These are phyloP conservation scores for Cyanocitta stelleri DNA, from an alignment of 2,113 vertebrate species.

Conservation along the genomic window DNA sequence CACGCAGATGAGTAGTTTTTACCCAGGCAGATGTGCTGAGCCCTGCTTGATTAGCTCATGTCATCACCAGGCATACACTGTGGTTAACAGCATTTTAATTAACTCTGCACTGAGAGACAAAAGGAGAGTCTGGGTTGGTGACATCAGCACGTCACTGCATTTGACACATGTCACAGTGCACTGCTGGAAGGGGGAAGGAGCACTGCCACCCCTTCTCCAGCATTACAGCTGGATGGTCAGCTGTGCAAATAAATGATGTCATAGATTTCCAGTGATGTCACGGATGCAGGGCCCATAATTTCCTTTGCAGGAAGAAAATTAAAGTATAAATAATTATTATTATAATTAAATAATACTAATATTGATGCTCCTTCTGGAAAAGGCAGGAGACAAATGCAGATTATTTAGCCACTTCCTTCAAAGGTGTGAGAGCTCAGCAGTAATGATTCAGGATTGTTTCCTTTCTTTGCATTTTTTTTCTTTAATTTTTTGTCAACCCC, in stretches of 20 bases:
- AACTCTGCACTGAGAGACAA: neutral
- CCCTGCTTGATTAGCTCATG: neutral
- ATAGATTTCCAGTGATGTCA: neutral
- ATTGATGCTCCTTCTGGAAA: neutral
- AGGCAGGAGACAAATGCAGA: neutral
- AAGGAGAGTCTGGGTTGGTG: neutral
- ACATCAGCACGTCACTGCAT: neutral
- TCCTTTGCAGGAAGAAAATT: neutral
- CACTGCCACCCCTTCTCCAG: neutral
- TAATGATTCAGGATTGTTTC: neutral
- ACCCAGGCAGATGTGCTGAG: neutral
- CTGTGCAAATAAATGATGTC: neutral
- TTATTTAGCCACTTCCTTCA: neutral
- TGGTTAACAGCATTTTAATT: neutral
- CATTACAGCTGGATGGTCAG: neutral
- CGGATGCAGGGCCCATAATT: neutral
- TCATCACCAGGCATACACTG: neutral
- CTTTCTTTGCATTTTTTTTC: neutral
- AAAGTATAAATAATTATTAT: neutral
- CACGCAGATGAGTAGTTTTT: rapidly evolving
- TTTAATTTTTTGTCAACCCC: neutral
- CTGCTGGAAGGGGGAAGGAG: neutral
- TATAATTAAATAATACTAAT: neutral
- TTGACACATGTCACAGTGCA: neutral
- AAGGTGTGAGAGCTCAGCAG: neutral